Evolutionary conservation across 2,888 invertebrate species (phyloP).

Genomic region (Melieria picta): DNA sequence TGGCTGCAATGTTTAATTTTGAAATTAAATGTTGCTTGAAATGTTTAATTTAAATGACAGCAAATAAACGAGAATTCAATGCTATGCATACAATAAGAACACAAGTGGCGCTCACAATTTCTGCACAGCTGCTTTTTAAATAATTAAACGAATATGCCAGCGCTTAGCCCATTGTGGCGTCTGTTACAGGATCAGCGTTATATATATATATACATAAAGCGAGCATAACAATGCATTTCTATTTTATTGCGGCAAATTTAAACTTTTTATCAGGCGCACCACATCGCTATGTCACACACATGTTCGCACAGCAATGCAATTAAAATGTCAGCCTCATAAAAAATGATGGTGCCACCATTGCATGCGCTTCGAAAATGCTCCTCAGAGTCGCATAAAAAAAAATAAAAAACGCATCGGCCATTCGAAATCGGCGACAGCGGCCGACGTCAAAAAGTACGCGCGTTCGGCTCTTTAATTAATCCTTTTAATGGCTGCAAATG

Average conservation of each 20-base stretch:
- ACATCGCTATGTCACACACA: conserved; percentile 29
- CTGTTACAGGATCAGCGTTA: no score
- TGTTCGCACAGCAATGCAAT: conserved; percentile 45
- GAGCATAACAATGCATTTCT: conserved; percentile 18
- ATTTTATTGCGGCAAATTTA: conserved; percentile 43
- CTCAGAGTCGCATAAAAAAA: conserved; percentile 10
- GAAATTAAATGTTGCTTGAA: no score
- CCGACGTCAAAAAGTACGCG: neutral
- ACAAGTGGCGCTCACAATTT: no score
- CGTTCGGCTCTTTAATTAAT: conserved; percentile 31
- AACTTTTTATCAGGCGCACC: conserved; percentile 31
- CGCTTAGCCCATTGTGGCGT: no score
- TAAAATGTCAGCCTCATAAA: conserved; percentile 47
- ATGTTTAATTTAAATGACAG: no score
- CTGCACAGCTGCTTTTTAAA: no score
- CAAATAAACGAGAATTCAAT: no score
- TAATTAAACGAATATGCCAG: no score
- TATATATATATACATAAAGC: no score
- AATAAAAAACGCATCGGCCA: conserved; percentile 3
- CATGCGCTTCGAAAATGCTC: neutral
- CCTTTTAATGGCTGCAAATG: conserved; percentile 36
- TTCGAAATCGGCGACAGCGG: neutral
- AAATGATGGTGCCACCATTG: conserved; percentile 31
- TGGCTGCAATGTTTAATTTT: no score
- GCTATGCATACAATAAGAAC: no score